Percentiles rank a stretch among this genome's conserved stretches.
These are phyloP conservation scores for Ochotona princeps DNA, from an alignment of 2,113 vertebrate species.

Conservation along the genomic window DNA sequence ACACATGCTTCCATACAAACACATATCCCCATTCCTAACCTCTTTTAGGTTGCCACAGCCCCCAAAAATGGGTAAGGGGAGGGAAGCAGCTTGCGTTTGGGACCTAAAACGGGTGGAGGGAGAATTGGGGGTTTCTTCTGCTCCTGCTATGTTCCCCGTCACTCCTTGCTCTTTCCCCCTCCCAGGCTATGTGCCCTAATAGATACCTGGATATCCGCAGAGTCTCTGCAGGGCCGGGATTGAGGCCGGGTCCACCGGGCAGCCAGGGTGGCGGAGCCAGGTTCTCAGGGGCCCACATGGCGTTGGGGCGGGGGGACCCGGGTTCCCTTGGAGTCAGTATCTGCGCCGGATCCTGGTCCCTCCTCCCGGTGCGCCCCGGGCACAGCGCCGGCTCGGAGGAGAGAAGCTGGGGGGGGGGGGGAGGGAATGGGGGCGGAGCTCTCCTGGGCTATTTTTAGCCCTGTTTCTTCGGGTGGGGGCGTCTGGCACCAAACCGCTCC, in stretches of 20 bases:
- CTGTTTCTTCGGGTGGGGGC: constrained; percentile 78
- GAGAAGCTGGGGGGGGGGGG: constrained; percentile 39
- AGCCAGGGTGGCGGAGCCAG: constrained; percentile 57
- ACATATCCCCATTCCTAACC: constrained; percentile 67
- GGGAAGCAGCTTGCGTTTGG: constrained; percentile 68
- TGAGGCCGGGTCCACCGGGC: constrained; percentile 47
- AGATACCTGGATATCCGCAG: constrained; percentile 78
- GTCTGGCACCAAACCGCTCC: constrained; percentile 69
- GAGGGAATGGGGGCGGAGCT: constrained; percentile 67
- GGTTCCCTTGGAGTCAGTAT: constrained; percentile 78
- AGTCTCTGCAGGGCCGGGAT: constrained; percentile 56
- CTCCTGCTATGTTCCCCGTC: constrained; percentile 56
- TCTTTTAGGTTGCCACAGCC: constrained; percentile 75
- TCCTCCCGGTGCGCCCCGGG: constrained; percentile 82
- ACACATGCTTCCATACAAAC: constrained; percentile 70
- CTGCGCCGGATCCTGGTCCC: constrained; percentile 74
- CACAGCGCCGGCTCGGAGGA: constrained; percentile 79
- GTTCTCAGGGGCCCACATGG: constrained; percentile 74
- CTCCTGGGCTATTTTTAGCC: constrained; percentile 75
- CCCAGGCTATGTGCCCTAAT: constrained; percentile 63
- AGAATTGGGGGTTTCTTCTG: constrained; percentile 63
- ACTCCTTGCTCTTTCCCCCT: constrained; percentile 54
- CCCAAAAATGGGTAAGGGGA: constrained; percentile 68
- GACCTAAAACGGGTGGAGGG: constrained; percentile 67
- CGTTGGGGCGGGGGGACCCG: constrained; percentile 37